phyloP scores from a whole-genome alignment of 1,140 invertebrate genomes.

The Danaus plexippus region DNA sequence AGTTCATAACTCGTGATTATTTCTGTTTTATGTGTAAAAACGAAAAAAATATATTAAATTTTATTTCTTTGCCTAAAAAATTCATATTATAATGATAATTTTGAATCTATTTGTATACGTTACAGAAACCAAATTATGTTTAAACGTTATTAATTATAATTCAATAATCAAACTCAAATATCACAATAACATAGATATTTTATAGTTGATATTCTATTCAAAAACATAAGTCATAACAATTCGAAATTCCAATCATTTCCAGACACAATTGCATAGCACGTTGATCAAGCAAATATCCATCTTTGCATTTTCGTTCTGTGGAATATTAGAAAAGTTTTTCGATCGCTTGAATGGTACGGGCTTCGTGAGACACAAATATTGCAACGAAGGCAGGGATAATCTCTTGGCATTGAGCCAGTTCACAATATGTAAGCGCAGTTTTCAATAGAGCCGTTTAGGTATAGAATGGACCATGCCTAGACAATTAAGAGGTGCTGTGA shows the following conservation, averaged over 20 bases:
- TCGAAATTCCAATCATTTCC: no score
- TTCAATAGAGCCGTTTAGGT: constrained; percentile 60
- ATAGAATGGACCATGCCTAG: constrained; percentile 27
- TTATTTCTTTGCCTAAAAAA: neutral
- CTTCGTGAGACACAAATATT: constrained; percentile 65
- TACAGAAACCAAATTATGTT: no score
- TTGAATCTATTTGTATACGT: no score
- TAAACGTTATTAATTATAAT: no score
- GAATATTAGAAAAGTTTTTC: constrained; percentile 67
- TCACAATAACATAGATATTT: no score
- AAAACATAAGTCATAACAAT: no score
- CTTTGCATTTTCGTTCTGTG: constrained; percentile 15
- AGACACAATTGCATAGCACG: neutral
- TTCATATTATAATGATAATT: no score
- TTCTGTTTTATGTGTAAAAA: no score
- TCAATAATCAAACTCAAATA: no score
- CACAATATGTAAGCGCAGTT: constrained; percentile 60
- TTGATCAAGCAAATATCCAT: constrained; percentile 2
- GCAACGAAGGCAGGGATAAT: constrained; percentile 53
- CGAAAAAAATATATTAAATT: neutral
- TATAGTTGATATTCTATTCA: no score
- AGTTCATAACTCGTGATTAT: no score
- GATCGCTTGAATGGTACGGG: constrained; percentile 46
- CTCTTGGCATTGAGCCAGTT: constrained; percentile 53
- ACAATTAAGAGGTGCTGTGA: constrained; percentile 39